Evolutionary conservation across 2,888 invertebrate genomes (phyloP).

Genomic region (Ectobius pallidus): DNA sequence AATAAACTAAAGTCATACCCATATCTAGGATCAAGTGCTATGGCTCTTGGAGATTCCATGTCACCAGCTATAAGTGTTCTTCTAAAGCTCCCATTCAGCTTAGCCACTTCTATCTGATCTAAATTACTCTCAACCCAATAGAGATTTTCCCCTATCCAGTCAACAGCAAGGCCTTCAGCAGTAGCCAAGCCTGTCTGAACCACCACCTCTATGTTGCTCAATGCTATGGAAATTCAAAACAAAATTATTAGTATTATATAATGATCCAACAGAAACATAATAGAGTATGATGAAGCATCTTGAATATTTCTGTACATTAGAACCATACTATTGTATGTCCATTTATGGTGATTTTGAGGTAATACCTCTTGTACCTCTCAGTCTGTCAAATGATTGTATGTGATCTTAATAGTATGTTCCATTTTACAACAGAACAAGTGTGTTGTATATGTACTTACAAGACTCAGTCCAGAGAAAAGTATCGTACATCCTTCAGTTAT

Average conservation of each 20-base stretch:
- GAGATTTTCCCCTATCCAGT: constrained; percentile 85
- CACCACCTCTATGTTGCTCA: constrained; percentile 80
- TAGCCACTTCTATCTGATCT: constrained; percentile 83
- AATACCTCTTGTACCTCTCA: no score
- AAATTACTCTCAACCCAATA: constrained; percentile 89
- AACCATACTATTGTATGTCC: no score
- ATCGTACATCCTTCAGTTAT: no score
- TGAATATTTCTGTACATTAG: background rate
- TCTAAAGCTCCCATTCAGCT: constrained; percentile 74
- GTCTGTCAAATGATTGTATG: no score
- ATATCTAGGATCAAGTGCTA: constrained; percentile 78
- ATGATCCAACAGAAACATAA: constrained; percentile 44
- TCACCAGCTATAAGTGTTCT: constrained; percentile 79
- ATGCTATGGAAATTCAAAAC: constrained; percentile 54
- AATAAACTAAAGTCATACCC: constrained; percentile 58
- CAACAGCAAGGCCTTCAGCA: constrained; percentile 88
- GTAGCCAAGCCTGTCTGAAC: constrained; percentile 83
- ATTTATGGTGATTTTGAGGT: no score
- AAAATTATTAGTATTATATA: constrained; percentile 47
- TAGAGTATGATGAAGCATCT: background rate
- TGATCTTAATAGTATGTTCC: no score
- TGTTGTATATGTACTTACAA: no score
- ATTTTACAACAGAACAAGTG: no score
- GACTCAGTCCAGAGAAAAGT: no score
- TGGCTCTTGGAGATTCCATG: constrained; percentile 84